Base-by-base conservation (phyloP, 2,113 vertebrate species). In the Sinocyclocheilus anophthalmus region DNA sequence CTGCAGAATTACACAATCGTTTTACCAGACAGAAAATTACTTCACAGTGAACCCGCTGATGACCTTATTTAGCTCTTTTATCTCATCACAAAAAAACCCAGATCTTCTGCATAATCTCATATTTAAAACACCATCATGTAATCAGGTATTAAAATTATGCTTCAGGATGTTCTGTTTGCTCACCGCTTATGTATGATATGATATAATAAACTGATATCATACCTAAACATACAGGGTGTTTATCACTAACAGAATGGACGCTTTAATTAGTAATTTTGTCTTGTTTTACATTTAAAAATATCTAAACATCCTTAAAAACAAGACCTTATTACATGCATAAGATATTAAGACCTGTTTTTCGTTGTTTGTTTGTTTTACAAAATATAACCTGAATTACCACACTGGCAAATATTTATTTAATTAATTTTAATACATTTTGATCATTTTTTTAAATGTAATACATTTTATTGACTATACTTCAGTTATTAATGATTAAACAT, bases 131-230 rank as follows among this genome's bases (percentile, higher is more conserved):
- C n/a, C 73, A 26, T 16, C 13, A 42, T 22, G 18, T 61, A 70
- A 73, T 30, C 26, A 86, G 30, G 53, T 24, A 24, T 37, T 26
- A 5, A 77, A 55, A 48, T 26, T 26, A 39, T 39, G 14, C 72
- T 33, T 83, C 53, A 83, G 84, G 73, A 88, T 63, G 75, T 77
- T 82, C 16, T 4, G 45, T 82, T 22, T 59, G 6, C 16, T 53
- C 84, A n/a, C n/a, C n/a, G n/a, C n/a, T n/a, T 48, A 69, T 65
- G 6, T 33, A 26, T 12, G 10, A 76, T 55, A 65, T 26, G 13
- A 72, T 42, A 67, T 63, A 26, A 13, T 57, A 63, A 80, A n/a
- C 22, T 4, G 20, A 50, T 7, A 70, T 72, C 11, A 14, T 76
- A 33, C 42, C 20, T 24, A 70, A 73, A 81, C 10, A 86, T 18